These are phyloP conservation scores for Cephalotes varians DNA, from an alignment of 2,888 invertebrate genomes.

Conservation along the genomic window DNA sequence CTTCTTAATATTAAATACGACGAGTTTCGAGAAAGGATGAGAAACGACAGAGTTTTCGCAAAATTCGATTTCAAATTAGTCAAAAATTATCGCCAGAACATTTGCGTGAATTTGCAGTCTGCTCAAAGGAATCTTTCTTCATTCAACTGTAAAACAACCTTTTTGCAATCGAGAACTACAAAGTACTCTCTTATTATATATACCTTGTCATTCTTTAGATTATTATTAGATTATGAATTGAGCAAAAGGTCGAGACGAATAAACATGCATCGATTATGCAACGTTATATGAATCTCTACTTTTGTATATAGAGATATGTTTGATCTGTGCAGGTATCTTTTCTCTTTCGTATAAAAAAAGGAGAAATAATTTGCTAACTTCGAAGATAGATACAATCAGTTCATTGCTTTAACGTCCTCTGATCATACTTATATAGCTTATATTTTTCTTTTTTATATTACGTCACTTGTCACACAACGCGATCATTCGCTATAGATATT, in stretches of 20 bases:
- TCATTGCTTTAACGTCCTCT: background rate
- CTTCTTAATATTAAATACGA: background rate
- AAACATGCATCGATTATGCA: background rate
- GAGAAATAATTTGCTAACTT: conserved; percentile 1
- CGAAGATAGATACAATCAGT: background rate
- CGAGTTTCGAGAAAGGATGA: background rate
- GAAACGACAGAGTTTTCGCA: background rate
- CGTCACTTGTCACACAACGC: background rate
- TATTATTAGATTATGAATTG: background rate
- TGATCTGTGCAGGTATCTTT: background rate
- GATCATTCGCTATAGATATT: conserved; percentile 10
- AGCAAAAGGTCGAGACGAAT: background rate
- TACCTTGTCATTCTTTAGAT: background rate
- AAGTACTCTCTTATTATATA: background rate
- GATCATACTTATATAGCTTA: background rate
- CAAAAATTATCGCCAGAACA: background rate
- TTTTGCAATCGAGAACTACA: background rate
- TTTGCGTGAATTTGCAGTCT: background rate
- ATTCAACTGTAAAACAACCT: background rate
- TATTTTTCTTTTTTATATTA: conserved; percentile 1
- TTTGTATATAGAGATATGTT: background rate
- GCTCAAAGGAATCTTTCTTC: background rate
- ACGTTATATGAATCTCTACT: background rate
- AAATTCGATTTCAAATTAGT: background rate
- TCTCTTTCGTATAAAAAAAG: background rate